phyloP scores from a whole-genome alignment of 2,797 vertebrate species.

The Hemitrygon akajei region DNA sequence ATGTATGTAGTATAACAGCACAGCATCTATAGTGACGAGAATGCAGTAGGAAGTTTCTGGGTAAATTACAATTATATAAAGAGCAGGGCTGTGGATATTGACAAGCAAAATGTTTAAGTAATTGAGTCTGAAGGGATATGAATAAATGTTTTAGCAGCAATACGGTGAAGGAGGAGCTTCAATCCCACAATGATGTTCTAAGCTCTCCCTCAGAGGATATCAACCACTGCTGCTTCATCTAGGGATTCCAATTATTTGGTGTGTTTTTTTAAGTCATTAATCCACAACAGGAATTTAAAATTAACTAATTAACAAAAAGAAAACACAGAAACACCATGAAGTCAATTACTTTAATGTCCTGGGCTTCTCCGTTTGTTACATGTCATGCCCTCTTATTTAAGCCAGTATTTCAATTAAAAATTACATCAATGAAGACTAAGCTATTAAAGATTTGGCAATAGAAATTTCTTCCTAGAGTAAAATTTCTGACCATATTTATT shows the following conservation, averaged over 20 bases:
- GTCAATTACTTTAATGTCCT: neutral
- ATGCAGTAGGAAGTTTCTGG: neutral
- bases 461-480: neutral
- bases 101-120: neutral
- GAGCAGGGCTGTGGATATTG: neutral
- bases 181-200: neutral
- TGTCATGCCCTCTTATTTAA: neutral
- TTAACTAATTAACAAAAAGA: neutral
- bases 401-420: conserved; percentile 5
- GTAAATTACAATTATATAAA: neutral
- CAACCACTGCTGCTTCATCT: neutral
- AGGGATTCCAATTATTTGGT: neutral
- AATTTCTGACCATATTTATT: neutral
- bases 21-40: neutral
- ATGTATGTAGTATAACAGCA: neutral
- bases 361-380: neutral
- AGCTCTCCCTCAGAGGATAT: neutral
- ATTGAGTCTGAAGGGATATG: neutral
- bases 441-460: neutral
- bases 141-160: neutral
- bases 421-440: neutral
- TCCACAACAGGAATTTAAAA: neutral
- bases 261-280: neutral
- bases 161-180: neutral
- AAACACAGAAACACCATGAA: neutral